Evolutionary conservation across 1,140 invertebrate genomes (phyloP), one percentile per base, ranked within the genome.

Genomic region (Condylostylus longicornis): DNA sequence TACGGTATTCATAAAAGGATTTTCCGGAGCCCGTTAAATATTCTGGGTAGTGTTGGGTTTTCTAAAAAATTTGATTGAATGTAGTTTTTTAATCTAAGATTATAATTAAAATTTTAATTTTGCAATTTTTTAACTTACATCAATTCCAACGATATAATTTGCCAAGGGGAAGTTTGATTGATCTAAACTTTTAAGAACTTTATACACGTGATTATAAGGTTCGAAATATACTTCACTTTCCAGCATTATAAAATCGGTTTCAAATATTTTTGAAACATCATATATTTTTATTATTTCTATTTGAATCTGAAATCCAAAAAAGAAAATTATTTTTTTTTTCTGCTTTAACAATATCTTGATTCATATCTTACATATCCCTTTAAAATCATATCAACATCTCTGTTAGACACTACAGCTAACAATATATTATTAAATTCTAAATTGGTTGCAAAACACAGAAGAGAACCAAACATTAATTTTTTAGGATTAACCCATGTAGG

Each of bases 161-260:
- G 65, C 57, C 71, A 82, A 71, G 0, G 75, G 68, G 48, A 80
- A 71, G 33, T 66, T 54, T 5, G 66, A 43, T 1, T 63, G 50
- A 19, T 56, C 52, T 22, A 71, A 65, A 4, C 60, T 59, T 46
- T 75, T 66, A 2, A 82, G 46, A 12, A 68, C 72, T 35, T 66
- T 69, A 21, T 79, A 56, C 0, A 77, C 68, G 27, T 70, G 71
- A 30, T 66, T 63, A 47, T 81, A 81, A 0, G 77, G 73, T 48
- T 79, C 74, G 52, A 75, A 80, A 47, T 76, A 80, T 9, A 74
- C 68, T 37, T 69, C 69, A 20, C 70, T 70, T 52, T 79, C 73
- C 14, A 76, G 65, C 74, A 82, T 73, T 2, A 69, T 52, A 41
- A 70, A 70, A 8, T 54, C 32, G 3, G 38, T 42, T 14, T 61